Percentiles rank a stretch among this genome's conserved stretches.
phyloP scores from a whole-genome alignment of 2,797 vertebrate species.

The Danio jaintianensis region DNA sequence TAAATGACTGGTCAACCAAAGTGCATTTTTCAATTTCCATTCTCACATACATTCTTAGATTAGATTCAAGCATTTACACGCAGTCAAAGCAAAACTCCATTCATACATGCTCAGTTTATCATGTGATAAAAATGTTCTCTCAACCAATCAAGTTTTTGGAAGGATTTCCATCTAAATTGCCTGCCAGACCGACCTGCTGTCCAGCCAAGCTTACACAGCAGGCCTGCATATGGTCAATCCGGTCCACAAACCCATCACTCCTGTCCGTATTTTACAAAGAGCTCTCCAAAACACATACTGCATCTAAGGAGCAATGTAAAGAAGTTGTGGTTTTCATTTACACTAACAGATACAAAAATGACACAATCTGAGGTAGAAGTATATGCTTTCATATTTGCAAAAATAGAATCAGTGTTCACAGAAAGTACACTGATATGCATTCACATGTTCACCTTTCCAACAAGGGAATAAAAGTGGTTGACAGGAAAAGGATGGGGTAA shows the following conservation, averaged over 20 bases:
- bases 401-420: not conserved
- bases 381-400: not conserved
- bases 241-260: constrained; percentile 37
- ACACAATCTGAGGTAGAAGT: not conserved
- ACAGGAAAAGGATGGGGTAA: not conserved
- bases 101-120: constrained; percentile 41
- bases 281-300: constrained; percentile 22
- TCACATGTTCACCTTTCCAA: not conserved
- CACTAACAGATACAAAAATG: not conserved
- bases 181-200: constrained; percentile 51
- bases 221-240: constrained; percentile 49
- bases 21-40: not conserved
- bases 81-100: constrained; percentile 9
- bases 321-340: constrained; percentile 23
- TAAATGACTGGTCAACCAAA: too few species aligned
- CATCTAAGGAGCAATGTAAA: constrained; percentile 32
- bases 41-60: too few species aligned
- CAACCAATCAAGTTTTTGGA: constrained; percentile 54
- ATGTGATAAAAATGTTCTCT: constrained; percentile 49
- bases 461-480: constrained; percentile 1
- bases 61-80: constrained; percentile 8
- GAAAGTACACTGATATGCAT: not conserved
- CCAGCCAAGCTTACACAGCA: constrained; percentile 43
- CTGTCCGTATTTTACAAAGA: constrained; percentile 28
- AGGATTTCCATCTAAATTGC: constrained; percentile 47